These are phyloP conservation scores for Chorisops tibialis DNA, from an alignment of 2,888 invertebrate genomes.

Conservation along the genomic window DNA sequence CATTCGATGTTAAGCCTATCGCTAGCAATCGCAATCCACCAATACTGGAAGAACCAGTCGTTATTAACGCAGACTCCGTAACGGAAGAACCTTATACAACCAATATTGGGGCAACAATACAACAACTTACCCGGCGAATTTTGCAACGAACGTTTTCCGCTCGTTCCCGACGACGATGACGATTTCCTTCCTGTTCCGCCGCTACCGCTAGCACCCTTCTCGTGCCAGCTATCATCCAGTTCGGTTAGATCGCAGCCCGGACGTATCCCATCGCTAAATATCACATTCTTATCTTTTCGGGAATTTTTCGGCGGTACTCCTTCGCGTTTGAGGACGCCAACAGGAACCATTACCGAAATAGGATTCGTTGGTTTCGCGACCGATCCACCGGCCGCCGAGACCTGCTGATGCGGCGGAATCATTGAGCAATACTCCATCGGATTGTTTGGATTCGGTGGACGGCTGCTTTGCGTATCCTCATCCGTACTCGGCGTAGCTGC, in stretches of 20 bases:
- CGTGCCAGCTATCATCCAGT: conserved; percentile 64
- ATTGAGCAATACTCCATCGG: conserved; percentile 85
- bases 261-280: conserved; percentile 85
- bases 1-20: too few species aligned
- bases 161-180: not conserved
- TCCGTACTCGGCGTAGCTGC: not conserved
- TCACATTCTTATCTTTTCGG: conserved; percentile 69
- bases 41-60: too few species aligned
- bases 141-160: too few species aligned
- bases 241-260: conserved; percentile 83
- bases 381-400: not conserved
- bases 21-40: too few species aligned
- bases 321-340: conserved; percentile 69
- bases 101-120: too few species aligned
- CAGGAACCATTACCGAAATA: conserved; percentile 79
- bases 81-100: too few species aligned
- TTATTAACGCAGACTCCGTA: too few species aligned
- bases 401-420: conserved; percentile 72
- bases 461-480: conserved; percentile 37
- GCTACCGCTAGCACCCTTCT: conserved; percentile 34
- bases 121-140: too few species aligned
- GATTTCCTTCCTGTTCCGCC: not conserved
- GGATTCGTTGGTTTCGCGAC: conserved; percentile 41
- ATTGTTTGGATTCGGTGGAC: conserved; percentile 77
- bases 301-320: conserved; percentile 51